These are phyloP conservation scores for Drosophila cracens DNA, from an alignment of 2,888 invertebrate genomes.

Conservation along the genomic window DNA sequence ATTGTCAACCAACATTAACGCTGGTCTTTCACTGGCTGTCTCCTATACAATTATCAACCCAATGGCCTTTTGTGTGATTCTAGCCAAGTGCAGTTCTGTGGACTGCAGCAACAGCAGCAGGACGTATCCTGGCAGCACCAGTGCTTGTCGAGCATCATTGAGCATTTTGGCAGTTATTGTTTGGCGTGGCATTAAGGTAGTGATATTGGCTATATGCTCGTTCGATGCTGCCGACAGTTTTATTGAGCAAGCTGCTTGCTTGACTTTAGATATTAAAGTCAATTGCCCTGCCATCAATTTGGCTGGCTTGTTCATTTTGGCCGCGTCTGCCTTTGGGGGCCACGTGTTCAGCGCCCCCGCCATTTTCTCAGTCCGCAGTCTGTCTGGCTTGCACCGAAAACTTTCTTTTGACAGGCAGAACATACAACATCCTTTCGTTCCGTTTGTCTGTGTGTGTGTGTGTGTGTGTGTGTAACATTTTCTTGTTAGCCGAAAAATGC, in stretches of 20 bases:
- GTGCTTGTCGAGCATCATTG: slow-evolving; percentile 56
- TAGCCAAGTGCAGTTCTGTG: slow-evolving; percentile 3
- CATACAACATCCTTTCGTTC: slow-evolving; percentile 40
- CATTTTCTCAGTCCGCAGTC: not conserved
- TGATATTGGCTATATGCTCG: slow-evolving; percentile 51
- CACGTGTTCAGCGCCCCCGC: not conserved
- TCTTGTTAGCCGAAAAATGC: slow-evolving; percentile 63
- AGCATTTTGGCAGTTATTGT: slow-evolving; percentile 68
- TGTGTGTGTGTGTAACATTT: slow-evolving; percentile 38
- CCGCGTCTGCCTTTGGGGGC: slow-evolving; percentile 5
- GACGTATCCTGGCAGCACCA: slow-evolving; percentile 24
- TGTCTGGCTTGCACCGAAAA: slow-evolving; percentile 48
- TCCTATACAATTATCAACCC: slow-evolving; percentile 65
- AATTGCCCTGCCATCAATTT: slow-evolving; percentile 57
- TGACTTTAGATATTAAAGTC: slow-evolving; percentile 61
- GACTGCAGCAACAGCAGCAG: slow-evolving; percentile 22
- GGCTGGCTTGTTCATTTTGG: slow-evolving; percentile 24
- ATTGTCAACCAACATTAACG: slow-evolving; percentile 26
- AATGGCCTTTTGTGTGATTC: slow-evolving; percentile 38
- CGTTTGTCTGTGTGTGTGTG: not conserved
- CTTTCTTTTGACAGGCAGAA: slow-evolving; percentile 54
- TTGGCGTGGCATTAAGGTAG: slow-evolving; percentile 49
- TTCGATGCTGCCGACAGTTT: slow-evolving; percentile 63
- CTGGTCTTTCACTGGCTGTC: slow-evolving; percentile 37
- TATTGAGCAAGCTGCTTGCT: slow-evolving; percentile 55